These are phyloP conservation scores for Strongylocentrotus purpuratus DNA, from an alignment of 35 echinoderm and acorn worm species.

Conservation along the genomic window DNA sequence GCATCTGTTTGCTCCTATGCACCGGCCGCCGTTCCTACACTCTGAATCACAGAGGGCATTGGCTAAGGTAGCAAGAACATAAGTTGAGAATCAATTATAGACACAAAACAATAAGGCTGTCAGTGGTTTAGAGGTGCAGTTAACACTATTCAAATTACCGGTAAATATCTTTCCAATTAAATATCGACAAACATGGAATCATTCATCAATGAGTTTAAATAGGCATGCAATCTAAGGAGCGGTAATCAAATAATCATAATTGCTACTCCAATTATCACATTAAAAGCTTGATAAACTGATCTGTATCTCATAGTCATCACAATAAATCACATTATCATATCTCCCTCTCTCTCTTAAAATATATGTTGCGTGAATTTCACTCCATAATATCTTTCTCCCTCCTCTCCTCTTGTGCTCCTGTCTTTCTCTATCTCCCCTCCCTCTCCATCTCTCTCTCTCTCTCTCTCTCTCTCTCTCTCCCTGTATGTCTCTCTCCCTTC, in stretches of 20 bases:
- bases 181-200: too few relatives aligned
- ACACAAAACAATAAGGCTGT: background rate
- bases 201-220: background rate
- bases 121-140: background rate
- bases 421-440: background rate
- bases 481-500: background rate
- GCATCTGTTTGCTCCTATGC: conserved; percentile 74
- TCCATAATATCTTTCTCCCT: background rate
- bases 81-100: background rate
- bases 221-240: background rate
- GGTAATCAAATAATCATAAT: background rate
- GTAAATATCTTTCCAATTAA: background rate
- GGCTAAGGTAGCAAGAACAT: background rate
- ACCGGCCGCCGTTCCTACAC: conserved; percentile 83
- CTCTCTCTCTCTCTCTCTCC: background rate
- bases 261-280: background rate
- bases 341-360: background rate
- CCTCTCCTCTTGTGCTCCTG: background rate
- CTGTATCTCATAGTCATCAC: background rate
- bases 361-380: background rate
- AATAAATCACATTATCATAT: background rate
- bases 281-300: background rate
- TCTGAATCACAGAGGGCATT: conserved; percentile 57
- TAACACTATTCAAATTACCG: background rate
- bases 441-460: background rate